A percentile compares a stretch with the other conserved stretches of the same genome.
Conservation (phyloP, 2,888 invertebrate genomes). For the Pyrocoelia pectoralis region DNA sequence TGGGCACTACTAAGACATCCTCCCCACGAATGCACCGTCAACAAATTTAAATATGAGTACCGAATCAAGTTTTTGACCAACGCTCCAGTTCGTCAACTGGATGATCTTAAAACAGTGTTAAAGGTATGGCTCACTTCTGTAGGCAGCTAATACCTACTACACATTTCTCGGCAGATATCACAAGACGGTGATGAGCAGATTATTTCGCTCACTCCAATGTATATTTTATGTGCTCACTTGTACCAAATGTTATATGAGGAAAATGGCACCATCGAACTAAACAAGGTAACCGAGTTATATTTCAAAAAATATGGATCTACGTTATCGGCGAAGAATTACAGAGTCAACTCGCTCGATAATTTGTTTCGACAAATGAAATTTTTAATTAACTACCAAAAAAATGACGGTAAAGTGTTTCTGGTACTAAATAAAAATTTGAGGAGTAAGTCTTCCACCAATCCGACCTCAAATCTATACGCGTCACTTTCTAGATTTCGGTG, state of each 20-base stretch:
- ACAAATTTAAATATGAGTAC: slow-evolving; percentile 59
- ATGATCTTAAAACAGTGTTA: neutral
- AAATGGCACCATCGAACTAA: slow-evolving; percentile 50
- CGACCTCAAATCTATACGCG: neutral
- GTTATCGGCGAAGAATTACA: slow-evolving; percentile 49
- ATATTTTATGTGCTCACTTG: slow-evolving; percentile 55
- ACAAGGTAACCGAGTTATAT: slow-evolving; percentile 50
- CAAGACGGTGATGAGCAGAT: slow-evolving; percentile 45
- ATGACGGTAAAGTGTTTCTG: neutral
- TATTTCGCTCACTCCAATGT: slow-evolving; percentile 52
- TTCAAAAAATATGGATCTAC: slow-evolving; percentile 50
- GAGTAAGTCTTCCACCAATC: neutral
- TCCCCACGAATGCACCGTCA: slow-evolving; percentile 61
- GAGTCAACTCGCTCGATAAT: slow-evolving; percentile 52
- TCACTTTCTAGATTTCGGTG: neutral
- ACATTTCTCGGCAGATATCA: slow-evolving; percentile 42
- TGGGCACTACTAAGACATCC: slow-evolving; percentile 68
- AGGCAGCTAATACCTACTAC: slow-evolving; percentile 28
- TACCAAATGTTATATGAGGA: slow-evolving; percentile 53
- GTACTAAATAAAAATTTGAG: neutral
- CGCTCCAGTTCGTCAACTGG: neutral
- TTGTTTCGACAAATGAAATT: slow-evolving; percentile 53
- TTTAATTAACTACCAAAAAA: slow-evolving; percentile 46
- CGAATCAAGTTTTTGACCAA: slow-evolving; percentile 44
- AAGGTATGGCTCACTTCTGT: slow-evolving; percentile 44